Evolutionary conservation across 2,113 vertebrate species (phyloP), one percentile per base, ranked within the genome.

Genomic region (Loxodonta africana): DNA sequence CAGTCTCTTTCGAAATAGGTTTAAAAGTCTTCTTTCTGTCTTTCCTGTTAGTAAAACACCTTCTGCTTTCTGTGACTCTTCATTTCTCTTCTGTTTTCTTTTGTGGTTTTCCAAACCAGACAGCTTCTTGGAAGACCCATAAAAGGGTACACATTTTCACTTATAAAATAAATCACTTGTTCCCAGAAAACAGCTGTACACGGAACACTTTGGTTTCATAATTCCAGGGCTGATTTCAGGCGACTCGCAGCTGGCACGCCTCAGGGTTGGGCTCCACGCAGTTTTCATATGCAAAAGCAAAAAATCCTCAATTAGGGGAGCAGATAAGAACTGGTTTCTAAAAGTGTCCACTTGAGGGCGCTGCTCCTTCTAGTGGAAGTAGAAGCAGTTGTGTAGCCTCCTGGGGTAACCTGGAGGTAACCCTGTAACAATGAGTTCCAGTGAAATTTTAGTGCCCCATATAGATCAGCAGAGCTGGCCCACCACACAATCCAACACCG

Each of bases 91-190:
- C 84, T 95, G 86, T 63, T 91, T 95, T 83, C 63, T 95, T 95
- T 83, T 60, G 95, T 96, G 90, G 91, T 82, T 95, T 95, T 91
- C 88, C 87, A 95, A 48, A 90, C 46, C 83, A 57, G 73, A 83
- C 15, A 53, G 48, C 48, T 82, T 88, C 81, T 95, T 85, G 87
- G 85, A 82, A 95, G 78, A 73, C 4, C 92, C 94, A 90, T 95
- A 97, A 97, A 97, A 97, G 95, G 96, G 83, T 69, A 83, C 69
- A 65, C 77, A 48, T 88, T 89, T 82, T 85, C 85, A 37, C 51
- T 44, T 48, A 71, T 30, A 89, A 73, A 94, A 81, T 69, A 95
- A 92, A 86, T 78, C 25, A 30, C n/a, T 90, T 23, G 48, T 89
- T 85, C 82, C 77, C 95, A 88, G 91, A 80, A 90, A 93, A 65